Conservation (phyloP, 2,888 invertebrate genomes). For the Capitulum mitella region DNA sequence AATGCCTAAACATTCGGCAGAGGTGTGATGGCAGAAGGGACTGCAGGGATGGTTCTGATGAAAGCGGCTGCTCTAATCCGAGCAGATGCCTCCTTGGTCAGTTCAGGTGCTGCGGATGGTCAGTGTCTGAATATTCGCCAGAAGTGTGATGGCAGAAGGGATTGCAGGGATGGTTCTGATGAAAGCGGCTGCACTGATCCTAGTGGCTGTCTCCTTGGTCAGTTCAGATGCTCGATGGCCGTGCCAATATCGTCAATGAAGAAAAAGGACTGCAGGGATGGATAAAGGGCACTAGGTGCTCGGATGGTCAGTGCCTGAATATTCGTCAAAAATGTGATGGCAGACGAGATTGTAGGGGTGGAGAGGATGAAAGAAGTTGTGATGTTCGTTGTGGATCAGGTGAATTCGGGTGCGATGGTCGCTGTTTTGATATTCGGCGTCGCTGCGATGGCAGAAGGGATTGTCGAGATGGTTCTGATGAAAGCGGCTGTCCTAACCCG, state of each 20-base stretch:
- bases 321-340: not conserved
- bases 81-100: not conserved
- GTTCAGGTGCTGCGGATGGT: not conserved
- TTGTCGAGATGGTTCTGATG: not conserved
- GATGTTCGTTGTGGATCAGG: no score
- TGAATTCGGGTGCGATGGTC: no score
- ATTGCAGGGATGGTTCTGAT: not conserved
- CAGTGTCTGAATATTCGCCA: not conserved
- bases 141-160: not conserved
- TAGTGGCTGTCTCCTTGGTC: not conserved
- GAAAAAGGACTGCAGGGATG: not conserved
- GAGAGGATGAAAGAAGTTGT: no score
- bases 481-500: not conserved
- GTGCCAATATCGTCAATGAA: no score
- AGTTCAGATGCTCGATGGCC: not conserved
- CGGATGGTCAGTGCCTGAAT: not conserved
- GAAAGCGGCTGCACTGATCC: not conserved
- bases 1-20: not conserved
- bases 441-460: not conserved
- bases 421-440: not conserved
- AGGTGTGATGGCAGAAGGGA: not conserved
- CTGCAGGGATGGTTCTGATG: slow-evolving; percentile 6
- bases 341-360: not conserved
- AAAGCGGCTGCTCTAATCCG: not conserved
- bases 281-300: not conserved